Evolutionary conservation across 2,888 invertebrate genomes (phyloP), one percentile per base, ranked within the genome.

Genomic region (Erebia aethiops): DNA sequence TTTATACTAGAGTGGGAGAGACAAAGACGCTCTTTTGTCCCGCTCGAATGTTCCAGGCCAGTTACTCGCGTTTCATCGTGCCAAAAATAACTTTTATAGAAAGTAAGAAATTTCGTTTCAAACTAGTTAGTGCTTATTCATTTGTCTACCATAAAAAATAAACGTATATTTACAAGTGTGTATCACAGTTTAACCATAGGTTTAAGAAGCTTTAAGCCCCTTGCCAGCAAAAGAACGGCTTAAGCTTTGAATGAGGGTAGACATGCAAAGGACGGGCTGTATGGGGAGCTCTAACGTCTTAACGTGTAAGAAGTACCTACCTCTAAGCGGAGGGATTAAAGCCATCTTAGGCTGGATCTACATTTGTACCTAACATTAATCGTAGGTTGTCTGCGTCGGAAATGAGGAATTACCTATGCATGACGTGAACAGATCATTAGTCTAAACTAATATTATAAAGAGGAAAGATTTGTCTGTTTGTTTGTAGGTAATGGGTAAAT

Each of bases 221-320:
- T 64, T 51, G 51, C 51, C 46, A 18, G 62, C 35, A 58, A 54
- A 58, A 67, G 62, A 54, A 62, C 46, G 57, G 71, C 73, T 73
- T 73, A 69, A 61, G 65, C 71, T 62, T 52, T 73, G 65, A 70
- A 65, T 71, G 62, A 71, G 71, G 71, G 71, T 60, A 69, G 69
- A 72, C 71, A 54, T 67, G 67, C 67, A 52, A 57, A 62, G 73
- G 71, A 73, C 65, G 68, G 51, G 61, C 35, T 64, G 58, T 65
- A 73, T 68, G 7, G 67, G 71, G 65, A 65, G 73, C 73, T 65
- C 68, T 73, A 66, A 73, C 62, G 52, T 65, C 68, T 73, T 69
- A 73, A 66, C 60, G 64, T 64, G 61, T 62, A 57, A 61, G 65
- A 71, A 21, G 46, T 60, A 43, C 16, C 41, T 16, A 46, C 16